Evolutionary conservation across 1,140 invertebrate species (phyloP).

Genomic region (Parapsyche elsis): DNA sequence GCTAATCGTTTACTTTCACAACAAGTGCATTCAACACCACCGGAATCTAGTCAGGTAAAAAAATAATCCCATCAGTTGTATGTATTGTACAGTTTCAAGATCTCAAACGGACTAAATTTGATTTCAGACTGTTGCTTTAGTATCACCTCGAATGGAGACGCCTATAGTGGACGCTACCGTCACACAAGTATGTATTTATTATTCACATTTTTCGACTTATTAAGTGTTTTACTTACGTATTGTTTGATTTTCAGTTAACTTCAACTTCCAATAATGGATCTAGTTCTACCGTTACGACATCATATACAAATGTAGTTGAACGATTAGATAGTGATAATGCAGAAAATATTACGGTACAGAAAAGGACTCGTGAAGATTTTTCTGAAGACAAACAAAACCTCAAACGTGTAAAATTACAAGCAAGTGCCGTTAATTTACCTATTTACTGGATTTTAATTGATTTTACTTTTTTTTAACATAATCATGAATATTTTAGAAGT

Average conservation of each 20-base stretch:
- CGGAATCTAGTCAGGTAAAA: constrained; percentile 63
- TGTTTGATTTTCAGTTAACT: not conserved
- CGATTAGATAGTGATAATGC: not conserved
- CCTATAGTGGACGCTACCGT: constrained; percentile 47
- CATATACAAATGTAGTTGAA: not conserved
- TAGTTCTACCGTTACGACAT: constrained; percentile 49
- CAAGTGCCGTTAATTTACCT: constrained; percentile 15
- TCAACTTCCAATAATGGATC: constrained; percentile 40
- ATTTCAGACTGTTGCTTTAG: constrained; percentile 75
- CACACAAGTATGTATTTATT: not conserved
- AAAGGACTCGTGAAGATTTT: constrained; percentile 28
- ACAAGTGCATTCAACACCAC: constrained; percentile 56
- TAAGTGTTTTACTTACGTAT: not conserved
- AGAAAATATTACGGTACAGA: constrained; percentile 29
- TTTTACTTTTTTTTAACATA: not conserved
- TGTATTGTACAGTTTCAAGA: not conserved
- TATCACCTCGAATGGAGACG: constrained; percentile 77
- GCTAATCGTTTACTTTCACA: constrained; percentile 62
- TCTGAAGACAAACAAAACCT: constrained; percentile 44
- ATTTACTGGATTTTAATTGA: not conserved
- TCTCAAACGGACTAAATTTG: not conserved
- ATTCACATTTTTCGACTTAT: not conserved
- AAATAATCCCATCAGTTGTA: constrained; percentile 34
- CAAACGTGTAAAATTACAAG: constrained; percentile 59
- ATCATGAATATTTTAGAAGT: constrained; percentile 51